These are phyloP conservation scores for Mizuhopecten yessoensis DNA, from an alignment of 1,140 invertebrate genomes.

Conservation along the genomic window DNA sequence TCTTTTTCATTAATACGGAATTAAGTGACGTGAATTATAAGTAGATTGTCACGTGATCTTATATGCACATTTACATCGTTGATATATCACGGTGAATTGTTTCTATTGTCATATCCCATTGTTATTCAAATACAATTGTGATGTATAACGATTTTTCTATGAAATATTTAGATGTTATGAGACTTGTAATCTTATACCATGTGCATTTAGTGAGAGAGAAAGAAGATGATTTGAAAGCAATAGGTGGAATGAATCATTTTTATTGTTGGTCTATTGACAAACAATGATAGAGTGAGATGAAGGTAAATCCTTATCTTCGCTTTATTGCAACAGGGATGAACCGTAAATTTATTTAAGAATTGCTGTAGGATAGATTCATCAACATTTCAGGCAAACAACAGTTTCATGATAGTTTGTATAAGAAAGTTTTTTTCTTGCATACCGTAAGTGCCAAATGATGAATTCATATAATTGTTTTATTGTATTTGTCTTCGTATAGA, in stretches of 20 bases:
- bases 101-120: background rate
- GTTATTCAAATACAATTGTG: background rate
- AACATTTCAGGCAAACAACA: background rate
- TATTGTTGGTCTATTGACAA: no score
- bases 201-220: background rate
- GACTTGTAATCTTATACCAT: background rate
- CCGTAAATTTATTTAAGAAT: background rate
- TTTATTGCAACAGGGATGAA: background rate
- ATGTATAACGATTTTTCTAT: background rate
- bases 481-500: background rate
- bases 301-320: background rate
- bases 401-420: background rate
- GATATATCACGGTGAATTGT: background rate
- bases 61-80: background rate
- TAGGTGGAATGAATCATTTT: background rate
- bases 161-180: background rate
- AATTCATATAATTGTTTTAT: background rate
- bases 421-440: background rate
- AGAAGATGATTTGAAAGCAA: background rate
- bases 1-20: no score
- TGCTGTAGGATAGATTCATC: background rate
- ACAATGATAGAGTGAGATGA: background rate
- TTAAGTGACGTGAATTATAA: no score
- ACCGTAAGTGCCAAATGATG: conserved; percentile 31
- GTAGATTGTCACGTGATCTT: background rate